phyloP scores from a whole-genome alignment of 2,113 vertebrate genomes.

The Meleagris gallopavo region DNA sequence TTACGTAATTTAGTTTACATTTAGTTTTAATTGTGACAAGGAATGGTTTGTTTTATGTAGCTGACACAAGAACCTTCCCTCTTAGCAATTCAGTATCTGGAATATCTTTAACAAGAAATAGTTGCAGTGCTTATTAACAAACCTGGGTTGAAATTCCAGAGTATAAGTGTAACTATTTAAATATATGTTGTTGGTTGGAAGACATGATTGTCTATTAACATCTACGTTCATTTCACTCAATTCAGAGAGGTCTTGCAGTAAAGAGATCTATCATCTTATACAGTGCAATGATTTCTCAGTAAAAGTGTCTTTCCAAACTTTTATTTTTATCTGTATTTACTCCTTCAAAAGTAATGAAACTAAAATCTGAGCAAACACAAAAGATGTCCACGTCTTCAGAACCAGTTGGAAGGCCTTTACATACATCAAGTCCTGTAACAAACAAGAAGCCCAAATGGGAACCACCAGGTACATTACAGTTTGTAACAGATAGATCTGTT shows the following conservation, averaged over 20 bases:
- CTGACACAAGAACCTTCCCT: neutral
- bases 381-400: constrained; percentile 14
- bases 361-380: neutral
- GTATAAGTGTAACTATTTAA: neutral
- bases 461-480: constrained; percentile 85
- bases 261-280: neutral
- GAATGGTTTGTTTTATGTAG: neutral
- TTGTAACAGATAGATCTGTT: neutral
- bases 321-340: constrained; percentile 16
- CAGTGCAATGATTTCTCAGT: neutral
- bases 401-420: constrained; percentile 42
- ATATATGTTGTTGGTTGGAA: neutral
- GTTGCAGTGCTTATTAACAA: neutral
- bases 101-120: neutral
- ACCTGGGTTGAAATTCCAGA: neutral
- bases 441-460: constrained; percentile 85
- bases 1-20: neutral
- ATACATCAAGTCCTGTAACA: constrained; percentile 72
- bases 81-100: neutral
- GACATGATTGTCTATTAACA: neutral
- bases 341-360: neutral
- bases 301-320: neutral
- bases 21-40: neutral
- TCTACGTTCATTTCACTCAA: neutral
- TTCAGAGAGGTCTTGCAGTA: neutral